Conservation (phyloP, 53 echinoderm and acorn worm species). For the Henricia sp. region DNA sequence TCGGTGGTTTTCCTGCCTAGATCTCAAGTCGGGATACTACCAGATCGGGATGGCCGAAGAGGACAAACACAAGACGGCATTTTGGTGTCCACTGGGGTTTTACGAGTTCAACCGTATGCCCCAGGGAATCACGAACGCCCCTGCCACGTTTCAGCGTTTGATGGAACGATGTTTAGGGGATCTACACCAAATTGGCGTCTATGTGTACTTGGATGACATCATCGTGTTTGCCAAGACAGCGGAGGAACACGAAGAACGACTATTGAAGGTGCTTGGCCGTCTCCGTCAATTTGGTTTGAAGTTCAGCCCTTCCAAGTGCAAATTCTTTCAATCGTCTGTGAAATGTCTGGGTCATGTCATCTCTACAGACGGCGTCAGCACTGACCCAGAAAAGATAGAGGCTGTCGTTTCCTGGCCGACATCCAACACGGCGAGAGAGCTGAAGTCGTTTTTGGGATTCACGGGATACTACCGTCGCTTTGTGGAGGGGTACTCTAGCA, state of each 20-base stretch:
- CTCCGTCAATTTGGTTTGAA: slow-evolving; percentile 65
- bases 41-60: slow-evolving; percentile 51
- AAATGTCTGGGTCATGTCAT: slow-evolving; percentile 72
- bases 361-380: slow-evolving; percentile 64
- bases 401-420: slow-evolving; percentile 68
- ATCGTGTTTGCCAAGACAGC: slow-evolving; percentile 3
- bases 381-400: slow-evolving; percentile 69
- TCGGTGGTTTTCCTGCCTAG: slow-evolving; percentile 64
- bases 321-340: slow-evolving; percentile 57
- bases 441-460: slow-evolving; percentile 74
- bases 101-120: slow-evolving; percentile 50
- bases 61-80: slow-evolving; percentile 57
- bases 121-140: slow-evolving; percentile 43
- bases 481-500: slow-evolving; percentile 62
- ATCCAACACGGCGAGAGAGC: slow-evolving; percentile 51
- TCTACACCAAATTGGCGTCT: slow-evolving; percentile 29
- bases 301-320: no score
- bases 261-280: slow-evolving; percentile 38
- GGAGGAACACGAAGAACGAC: slow-evolving; percentile 52
- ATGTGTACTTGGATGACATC: slow-evolving; percentile 65
- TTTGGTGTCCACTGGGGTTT: slow-evolving; percentile 62
- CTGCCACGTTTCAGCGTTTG: slow-evolving; percentile 69
- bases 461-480: slow-evolving; percentile 78
- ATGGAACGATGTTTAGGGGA: slow-evolving; percentile 67
- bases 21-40: slow-evolving; percentile 65